These are phyloP conservation scores for Amblyornis subalaris DNA, from an alignment of 2,113 vertebrate genomes.

Conservation along the genomic window DNA sequence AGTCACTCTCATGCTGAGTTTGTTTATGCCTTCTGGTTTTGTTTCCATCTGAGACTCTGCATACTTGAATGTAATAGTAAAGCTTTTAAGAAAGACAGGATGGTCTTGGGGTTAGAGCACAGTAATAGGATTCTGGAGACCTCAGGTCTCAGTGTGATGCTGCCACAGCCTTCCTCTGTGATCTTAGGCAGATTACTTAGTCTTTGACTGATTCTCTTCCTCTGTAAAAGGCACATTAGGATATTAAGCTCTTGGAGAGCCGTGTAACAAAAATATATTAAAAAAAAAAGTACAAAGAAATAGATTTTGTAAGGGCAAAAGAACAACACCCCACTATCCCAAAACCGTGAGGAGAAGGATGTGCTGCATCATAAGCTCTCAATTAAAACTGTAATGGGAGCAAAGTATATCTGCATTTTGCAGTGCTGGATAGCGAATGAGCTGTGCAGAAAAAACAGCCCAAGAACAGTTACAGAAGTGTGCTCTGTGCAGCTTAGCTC, in stretches of 20 bases:
- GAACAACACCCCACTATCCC: background rate
- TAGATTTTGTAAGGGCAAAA: background rate
- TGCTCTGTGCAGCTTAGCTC: background rate
- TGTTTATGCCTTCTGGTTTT: background rate
- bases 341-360: background rate
- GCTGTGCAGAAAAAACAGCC: background rate
- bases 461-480: background rate
- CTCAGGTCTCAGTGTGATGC: slow-evolving; percentile 7
- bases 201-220: slow-evolving; percentile 24
- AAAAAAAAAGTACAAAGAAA: background rate
- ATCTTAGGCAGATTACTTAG: slow-evolving; percentile 36
- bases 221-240: slow-evolving; percentile 29
- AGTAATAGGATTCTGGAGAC: slow-evolving; percentile 43
- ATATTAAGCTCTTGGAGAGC: slow-evolving; percentile 16
- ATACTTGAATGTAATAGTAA: slow-evolving; percentile 7
- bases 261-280: background rate
- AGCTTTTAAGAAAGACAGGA: slow-evolving; percentile 23
- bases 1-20: background rate
- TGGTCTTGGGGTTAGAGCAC: slow-evolving; percentile 12
- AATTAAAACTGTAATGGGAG: background rate
- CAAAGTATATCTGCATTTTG: background rate
- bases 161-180: slow-evolving; percentile 12
- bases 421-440: slow-evolving; percentile 7
- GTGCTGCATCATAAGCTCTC: background rate
- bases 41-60: background rate